Conservation (phyloP, 2,888 invertebrate species). For the Agrotis puta region DNA sequence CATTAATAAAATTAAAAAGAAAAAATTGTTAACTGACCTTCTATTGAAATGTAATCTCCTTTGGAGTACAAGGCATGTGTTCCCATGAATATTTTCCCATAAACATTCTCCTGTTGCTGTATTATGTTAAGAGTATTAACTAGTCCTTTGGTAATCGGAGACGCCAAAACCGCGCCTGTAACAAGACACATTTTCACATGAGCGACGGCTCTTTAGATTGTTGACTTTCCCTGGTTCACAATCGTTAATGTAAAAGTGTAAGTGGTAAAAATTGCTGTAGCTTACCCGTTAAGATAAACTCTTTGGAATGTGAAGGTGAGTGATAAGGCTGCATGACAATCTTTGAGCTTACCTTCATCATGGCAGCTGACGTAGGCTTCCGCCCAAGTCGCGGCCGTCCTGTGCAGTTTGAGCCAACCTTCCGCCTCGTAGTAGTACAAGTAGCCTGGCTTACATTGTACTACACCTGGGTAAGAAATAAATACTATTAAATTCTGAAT, state of each 20-base stretch:
- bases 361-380: constrained; percentile 16
- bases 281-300: not conserved
- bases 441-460: constrained; percentile 16
- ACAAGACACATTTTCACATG: too few relatives aligned
- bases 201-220: too few relatives aligned
- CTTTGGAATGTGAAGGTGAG: not conserved
- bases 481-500: not conserved
- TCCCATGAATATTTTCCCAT: too few relatives aligned
- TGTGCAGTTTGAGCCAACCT: constrained; percentile 29
- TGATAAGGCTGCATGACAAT: not conserved
- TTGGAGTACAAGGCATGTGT: too few relatives aligned
- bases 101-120: too few relatives aligned
- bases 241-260: not conserved
- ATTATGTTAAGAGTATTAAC: too few relatives aligned
- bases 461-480: not conserved
- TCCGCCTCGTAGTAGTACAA: not conserved
- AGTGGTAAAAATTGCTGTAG: not conserved
- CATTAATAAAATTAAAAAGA: too few relatives aligned
- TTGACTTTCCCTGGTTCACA: too few relatives aligned
- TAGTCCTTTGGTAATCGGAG: too few relatives aligned
- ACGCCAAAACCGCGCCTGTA: too few relatives aligned
- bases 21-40: too few relatives aligned
- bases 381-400: constrained; percentile 5
- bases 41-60: too few relatives aligned
- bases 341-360: constrained; percentile 17